Evolutionary conservation across 2,113 vertebrate genomes (phyloP), one percentile per base, ranked within the genome.

Genomic region (Loxodonta africana): DNA sequence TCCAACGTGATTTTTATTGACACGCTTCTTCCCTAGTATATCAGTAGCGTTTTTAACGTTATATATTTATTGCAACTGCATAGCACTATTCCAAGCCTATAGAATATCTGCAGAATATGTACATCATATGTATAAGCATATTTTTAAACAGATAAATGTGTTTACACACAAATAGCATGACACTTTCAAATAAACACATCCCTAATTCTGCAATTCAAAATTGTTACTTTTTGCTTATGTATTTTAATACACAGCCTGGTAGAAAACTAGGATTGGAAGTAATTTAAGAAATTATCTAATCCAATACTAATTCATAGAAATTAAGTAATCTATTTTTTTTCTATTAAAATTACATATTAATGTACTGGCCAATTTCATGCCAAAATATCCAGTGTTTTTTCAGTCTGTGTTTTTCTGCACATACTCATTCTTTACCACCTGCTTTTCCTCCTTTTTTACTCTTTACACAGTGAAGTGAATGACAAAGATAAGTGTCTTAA

Each of bases 1-100:
- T 48, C 73, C 44, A 46, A 69, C 88, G n/a, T 83, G 0, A 89
- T 90, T 97, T 96, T 97, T 95, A 92, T 93, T 93, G 95, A 87
- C 4, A 90, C 5, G 12, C 37, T 81, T 97, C 95, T 91, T 26
- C 25, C 91, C n/a, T 46, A 30, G 15, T 88, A 11, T 76, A 95
- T 90, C 9, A 88, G 41, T 48, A 96, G 7, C 17, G 91, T 77
- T 76, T 97, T 94, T 88, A 87, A 78, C 71, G 9, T 28, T 85
- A 82, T 9, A 5, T 81, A 57, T 89, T 97, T 91, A 76, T 93
- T 96, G 57, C 12, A 46, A 57, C 93, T 84, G 93, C 88, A 85
- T 33, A 78, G 21, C n/a, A 93, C 18, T 20, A 73, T 80, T 91
- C 46, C 28, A 88, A 93, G 15, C 26, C 78, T n/a, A 67, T 44